Conservation (phyloP, 2,797 vertebrate genomes). For the Gymnopithys bicolor region DNA sequence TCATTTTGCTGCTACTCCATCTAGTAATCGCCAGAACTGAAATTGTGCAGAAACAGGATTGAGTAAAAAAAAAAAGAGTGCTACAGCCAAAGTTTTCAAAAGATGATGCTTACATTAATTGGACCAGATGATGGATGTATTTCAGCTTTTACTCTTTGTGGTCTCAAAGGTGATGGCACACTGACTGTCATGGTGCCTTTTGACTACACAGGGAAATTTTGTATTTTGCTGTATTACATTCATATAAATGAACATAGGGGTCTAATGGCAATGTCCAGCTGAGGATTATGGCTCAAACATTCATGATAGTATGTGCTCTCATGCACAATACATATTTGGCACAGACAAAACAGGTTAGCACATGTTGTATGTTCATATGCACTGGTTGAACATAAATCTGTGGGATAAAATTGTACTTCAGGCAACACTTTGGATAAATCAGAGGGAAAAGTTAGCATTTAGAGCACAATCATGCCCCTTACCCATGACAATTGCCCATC, state of each 20-base stretch:
- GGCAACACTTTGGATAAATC: neutral
- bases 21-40: neutral
- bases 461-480: neutral
- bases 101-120: neutral
- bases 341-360: neutral
- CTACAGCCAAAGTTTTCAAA: neutral
- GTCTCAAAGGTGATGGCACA: neutral
- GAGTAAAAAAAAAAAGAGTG: neutral
- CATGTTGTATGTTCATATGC: too few species aligned
- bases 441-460: neutral
- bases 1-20: neutral
- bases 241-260: neutral
- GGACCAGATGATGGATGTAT: neutral
- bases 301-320: rapidly evolving
- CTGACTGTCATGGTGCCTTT: neutral
- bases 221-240: neutral
- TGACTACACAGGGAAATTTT: neutral
- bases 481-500: neutral
- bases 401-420: neutral
- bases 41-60: rapidly evolving
- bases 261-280: neutral
- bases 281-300: neutral
- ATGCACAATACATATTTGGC: neutral
- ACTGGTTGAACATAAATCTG: neutral
- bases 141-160: neutral